These are phyloP conservation scores for Synaphobranchus kaupii DNA, from an alignment of 2,797 vertebrate species.

Conservation along the genomic window DNA sequence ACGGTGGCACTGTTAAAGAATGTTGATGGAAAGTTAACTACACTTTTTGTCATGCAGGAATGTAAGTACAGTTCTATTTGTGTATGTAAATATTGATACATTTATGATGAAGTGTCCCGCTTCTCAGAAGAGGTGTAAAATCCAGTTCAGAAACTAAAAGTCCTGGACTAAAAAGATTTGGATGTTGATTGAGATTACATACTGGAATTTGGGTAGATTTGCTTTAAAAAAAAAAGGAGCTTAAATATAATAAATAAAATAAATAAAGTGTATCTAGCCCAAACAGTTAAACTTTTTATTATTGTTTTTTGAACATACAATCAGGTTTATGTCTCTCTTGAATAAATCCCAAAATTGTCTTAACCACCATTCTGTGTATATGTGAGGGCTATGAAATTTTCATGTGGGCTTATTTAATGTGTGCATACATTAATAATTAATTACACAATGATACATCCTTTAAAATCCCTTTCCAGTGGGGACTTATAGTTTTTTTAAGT, in stretches of 20 bases:
- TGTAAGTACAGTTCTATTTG: neutral
- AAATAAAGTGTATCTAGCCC: neutral
- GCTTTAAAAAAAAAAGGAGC: too few species aligned
- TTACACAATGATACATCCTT: neutral
- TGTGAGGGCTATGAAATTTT: neutral
- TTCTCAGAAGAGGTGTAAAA: too few species aligned
- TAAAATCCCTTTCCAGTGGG: neutral
- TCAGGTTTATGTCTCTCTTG: neutral
- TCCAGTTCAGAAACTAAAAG: too few species aligned
- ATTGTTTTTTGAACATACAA: neutral
- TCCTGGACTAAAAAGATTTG: too few species aligned
- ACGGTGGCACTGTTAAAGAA: neutral
- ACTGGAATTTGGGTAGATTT: too few species aligned
- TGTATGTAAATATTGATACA: neutral
- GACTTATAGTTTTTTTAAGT: neutral
- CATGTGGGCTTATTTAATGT: neutral
- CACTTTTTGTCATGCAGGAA: neutral
- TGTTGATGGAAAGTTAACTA: neutral
- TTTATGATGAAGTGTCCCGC: neutral
- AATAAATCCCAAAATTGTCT: neutral
- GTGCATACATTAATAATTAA: neutral
- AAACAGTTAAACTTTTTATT: neutral
- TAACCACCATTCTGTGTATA: neutral
- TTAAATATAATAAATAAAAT: too few species aligned
- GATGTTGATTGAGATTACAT: too few species aligned